Base-by-base conservation (phyloP, 1,140 invertebrate species). In the Megathymus violae region DNA sequence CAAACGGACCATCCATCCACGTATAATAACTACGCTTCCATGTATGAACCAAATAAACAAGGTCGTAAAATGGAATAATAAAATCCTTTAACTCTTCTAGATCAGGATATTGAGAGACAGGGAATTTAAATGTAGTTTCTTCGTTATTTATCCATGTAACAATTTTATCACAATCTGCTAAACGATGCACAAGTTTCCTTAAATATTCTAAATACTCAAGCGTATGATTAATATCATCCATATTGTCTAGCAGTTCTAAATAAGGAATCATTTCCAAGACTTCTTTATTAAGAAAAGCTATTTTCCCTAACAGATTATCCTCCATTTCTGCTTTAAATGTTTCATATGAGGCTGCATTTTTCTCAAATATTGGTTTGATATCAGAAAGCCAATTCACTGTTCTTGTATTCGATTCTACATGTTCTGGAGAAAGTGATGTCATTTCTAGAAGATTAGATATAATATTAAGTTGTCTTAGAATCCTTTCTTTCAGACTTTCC, bases 1-100 rank as follows among this genome's bases (percentile, higher is more conserved):
- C 94, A 89, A 98, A 98, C 1, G 95, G 94, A n/a, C 97, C 97
- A 87, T 98, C 96, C 93, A 98, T 94, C 96, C 97, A 98, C 43
- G 96, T 95, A 74, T 95, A 95, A 76, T 96, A 94, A 64, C 95
- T 95, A 59, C 95, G 93, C 82, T 95, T 93, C 96, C 97, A 98
- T 76, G 94, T 94, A 66, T 91, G 88, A 19, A 88, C 77, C 43
- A 86, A 86, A 88, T 92, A 92, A 74, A 96, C 92, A 1, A 96
- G 87, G 54, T 92, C 92, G 31, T 95, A 93, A 81, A 95, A 96
- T 7, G 95, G 94, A 74, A 94, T 88, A 27, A 96, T 91, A 69
- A 93, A 94, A 41, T 93, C 93, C 81, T 94, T 95, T 16, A 95
- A 78, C 67, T 97, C 94, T 65, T 95, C 94, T 19, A 97, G 92